Conservation (phyloP, 2,888 invertebrate species). For the Artemia sinica region DNA sequence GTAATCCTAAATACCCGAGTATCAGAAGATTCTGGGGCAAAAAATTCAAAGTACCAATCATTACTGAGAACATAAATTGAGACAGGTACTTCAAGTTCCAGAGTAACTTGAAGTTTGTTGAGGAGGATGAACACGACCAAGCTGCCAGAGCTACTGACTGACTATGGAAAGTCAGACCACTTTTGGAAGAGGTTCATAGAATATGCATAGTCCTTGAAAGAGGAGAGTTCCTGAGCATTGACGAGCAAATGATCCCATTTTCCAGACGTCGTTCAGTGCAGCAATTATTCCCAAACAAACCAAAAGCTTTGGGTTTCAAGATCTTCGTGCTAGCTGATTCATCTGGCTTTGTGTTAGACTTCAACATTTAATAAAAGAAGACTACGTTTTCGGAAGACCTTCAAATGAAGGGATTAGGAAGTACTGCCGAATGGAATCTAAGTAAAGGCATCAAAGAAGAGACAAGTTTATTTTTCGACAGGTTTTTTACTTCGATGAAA, state of each 20-base stretch:
- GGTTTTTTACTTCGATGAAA: conserved; percentile 21
- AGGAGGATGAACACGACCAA: conserved; percentile 9
- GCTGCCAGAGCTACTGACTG: not conserved
- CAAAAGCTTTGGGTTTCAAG: conserved; percentile 19
- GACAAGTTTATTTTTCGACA: conserved; percentile 20
- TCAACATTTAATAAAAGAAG: conserved; percentile 20
- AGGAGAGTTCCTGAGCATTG: conserved; percentile 8
- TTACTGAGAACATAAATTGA: conserved; percentile 14
- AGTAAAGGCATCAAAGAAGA: conserved; percentile 16
- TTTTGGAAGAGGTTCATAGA: conserved; percentile 10
- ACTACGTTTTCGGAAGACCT: conserved; percentile 15
- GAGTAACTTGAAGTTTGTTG: conserved; percentile 1
- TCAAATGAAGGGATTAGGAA: conserved; percentile 16
- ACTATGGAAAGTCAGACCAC: conserved; percentile 16
- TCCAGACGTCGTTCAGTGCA: conserved; percentile 14
- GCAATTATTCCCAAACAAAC: conserved; percentile 18
- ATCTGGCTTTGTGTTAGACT: conserved; percentile 20
- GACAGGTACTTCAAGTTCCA: conserved; percentile 14
- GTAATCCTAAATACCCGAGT: not conserved
- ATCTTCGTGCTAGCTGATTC: conserved; percentile 20
- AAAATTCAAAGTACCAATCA: conserved; percentile 11
- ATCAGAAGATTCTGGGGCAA: conserved; percentile 16
- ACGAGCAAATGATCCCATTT: conserved; percentile 22
- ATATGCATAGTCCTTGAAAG: conserved; percentile 4
- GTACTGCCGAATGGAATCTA: conserved; percentile 19